phyloP scores from a whole-genome alignment of 2,888 invertebrate species.

The Macroteleia sp. region DNA sequence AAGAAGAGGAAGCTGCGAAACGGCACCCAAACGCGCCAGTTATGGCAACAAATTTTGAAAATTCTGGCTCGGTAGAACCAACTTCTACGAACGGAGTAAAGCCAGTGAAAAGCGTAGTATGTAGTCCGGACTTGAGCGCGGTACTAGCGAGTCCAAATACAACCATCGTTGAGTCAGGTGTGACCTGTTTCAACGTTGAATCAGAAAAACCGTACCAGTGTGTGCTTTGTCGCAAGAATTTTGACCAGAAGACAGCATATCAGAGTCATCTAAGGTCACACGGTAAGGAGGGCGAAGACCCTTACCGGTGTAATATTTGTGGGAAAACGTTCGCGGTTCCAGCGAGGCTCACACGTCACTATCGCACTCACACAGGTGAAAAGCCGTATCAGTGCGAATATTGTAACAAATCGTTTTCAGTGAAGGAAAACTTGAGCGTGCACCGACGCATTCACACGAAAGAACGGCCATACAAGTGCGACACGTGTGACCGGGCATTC shows the following conservation, averaged over 20 bases:
- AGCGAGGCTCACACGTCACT: constrained; percentile 92
- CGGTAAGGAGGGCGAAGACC: constrained; percentile 87
- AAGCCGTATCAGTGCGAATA: constrained; percentile 96
- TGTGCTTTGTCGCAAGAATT: constrained; percentile 89
- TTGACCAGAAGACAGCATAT: constrained; percentile 90
- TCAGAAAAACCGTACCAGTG: constrained; percentile 86
- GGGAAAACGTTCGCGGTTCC: constrained; percentile 96
- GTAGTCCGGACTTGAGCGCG: constrained; percentile 86
- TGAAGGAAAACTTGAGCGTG: constrained; percentile 95
- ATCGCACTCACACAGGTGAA: constrained; percentile 95
- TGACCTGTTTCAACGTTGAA: constrained; percentile 47
- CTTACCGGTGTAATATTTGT: constrained; percentile 95
- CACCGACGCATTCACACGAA: constrained; percentile 95
- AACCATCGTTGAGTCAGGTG: constrained; percentile 13
- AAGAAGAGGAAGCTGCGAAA: constrained; percentile 37
- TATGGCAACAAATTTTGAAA: constrained; percentile 16
- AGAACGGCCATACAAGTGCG: constrained; percentile 95
- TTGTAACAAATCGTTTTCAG: constrained; percentile 96
- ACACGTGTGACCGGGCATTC: constrained; percentile 94
- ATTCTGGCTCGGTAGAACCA: background rate
- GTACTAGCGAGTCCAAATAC: constrained; percentile 79
- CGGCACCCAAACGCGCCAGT: background rate
- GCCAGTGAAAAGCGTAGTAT: constrained; percentile 86
- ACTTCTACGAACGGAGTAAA: constrained; percentile 64
- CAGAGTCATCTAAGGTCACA: constrained; percentile 89